Evolutionary conservation across 1,140 invertebrate species (phyloP).

Genomic region (Tetramorium parvispinum): DNA sequence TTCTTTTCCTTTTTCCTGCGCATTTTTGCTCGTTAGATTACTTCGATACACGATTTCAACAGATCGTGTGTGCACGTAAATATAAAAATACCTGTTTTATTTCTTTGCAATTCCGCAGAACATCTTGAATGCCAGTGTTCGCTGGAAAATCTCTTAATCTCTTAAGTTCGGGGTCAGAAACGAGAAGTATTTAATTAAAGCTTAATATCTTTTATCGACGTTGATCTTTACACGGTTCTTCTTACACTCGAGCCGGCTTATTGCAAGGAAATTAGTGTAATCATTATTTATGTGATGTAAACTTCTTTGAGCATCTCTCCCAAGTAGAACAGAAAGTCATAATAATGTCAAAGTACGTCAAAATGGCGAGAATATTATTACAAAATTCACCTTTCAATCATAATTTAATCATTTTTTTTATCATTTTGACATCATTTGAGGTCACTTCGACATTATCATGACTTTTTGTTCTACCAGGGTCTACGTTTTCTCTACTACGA

Average conservation of each 20-base stretch:
- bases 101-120: not conserved
- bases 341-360: too few relatives aligned
- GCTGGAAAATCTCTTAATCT: slow-evolving; percentile 33
- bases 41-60: not conserved
- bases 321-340: too few relatives aligned
- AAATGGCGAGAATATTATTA: too few relatives aligned
- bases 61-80: not conserved
- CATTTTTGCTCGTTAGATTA: not conserved
- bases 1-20: not conserved
- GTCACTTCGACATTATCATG: too few relatives aligned
- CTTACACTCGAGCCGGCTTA: not conserved
- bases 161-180: not conserved
- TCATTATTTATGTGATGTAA: slow-evolving; percentile 27
- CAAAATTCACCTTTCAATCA: too few relatives aligned
- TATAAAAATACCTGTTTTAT: not conserved
- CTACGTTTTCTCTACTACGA: slow-evolving; percentile 1
- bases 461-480: too few relatives aligned
- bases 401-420: too few relatives aligned
- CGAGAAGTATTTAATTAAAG: slow-evolving; percentile 3
- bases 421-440: too few relatives aligned
- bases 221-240: slow-evolving; percentile 9
- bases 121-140: not conserved
- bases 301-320: slow-evolving; percentile 19
- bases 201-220: not conserved
- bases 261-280: not conserved